phyloP scores from a whole-genome alignment of 2,113 vertebrate species.

The Brachirus orientalis region DNA sequence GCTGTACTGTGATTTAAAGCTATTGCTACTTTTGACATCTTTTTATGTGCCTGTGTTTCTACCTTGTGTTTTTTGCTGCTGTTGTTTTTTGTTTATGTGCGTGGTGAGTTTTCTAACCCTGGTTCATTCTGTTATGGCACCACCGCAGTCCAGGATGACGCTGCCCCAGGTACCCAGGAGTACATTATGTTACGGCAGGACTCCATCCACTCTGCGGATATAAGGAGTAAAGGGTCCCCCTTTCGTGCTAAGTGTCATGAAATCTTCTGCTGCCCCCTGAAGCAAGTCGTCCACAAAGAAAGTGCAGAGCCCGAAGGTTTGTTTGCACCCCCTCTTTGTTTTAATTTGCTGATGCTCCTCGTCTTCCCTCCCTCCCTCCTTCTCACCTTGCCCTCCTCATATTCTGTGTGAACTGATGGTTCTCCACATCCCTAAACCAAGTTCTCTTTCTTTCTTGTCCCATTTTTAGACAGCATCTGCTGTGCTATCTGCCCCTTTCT shows the following conservation, averaged over 20 bases:
- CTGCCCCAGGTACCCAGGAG: slow-evolving; percentile 99
- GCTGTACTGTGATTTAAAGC: slow-evolving; percentile 31
- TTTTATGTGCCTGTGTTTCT: slow-evolving; percentile 70
- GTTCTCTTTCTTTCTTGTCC: slow-evolving; percentile 62
- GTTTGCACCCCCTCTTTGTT: slow-evolving; percentile 87
- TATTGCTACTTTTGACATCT: slow-evolving; percentile 40
- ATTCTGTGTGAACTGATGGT: slow-evolving; percentile 68
- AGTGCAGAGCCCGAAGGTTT: slow-evolving; percentile 99
- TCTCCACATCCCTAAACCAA: slow-evolving; percentile 51
- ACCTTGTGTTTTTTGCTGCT: slow-evolving; percentile 43
- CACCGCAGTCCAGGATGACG: slow-evolving; percentile 99
- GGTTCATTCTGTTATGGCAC: slow-evolving; percentile 98
- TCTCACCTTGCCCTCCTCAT: slow-evolving; percentile 58
- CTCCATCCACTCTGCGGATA: slow-evolving; percentile 99
- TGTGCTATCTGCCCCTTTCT: slow-evolving; percentile 31
- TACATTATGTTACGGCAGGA: slow-evolving; percentile 99
- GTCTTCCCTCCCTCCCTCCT: slow-evolving; percentile 54
- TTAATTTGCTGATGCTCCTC: slow-evolving; percentile 70
- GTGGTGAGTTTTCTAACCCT: slow-evolving; percentile 84
- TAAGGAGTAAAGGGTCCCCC: slow-evolving; percentile 99
- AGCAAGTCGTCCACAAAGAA: slow-evolving; percentile 99
- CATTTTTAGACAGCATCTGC: slow-evolving; percentile 63
- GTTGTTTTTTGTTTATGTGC: slow-evolving; percentile 50
- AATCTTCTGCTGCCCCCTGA: slow-evolving; percentile 99
- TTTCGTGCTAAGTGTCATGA: slow-evolving; percentile 99